These are phyloP conservation scores for Colossoma macropomum DNA, from an alignment of 2,113 vertebrate genomes.

Conservation along the genomic window DNA sequence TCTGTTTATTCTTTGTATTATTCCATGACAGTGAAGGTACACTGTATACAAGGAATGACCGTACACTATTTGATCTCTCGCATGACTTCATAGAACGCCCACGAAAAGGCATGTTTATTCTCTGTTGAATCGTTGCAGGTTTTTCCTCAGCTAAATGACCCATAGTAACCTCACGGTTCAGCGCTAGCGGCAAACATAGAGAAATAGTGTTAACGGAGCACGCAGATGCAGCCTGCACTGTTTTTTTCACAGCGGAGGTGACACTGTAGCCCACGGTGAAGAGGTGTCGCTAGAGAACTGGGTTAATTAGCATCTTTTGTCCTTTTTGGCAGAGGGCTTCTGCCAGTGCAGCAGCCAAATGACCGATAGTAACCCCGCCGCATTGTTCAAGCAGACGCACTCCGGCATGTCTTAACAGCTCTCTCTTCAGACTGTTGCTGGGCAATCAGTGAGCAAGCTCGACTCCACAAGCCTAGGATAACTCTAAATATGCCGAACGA, in stretches of 20 bases:
- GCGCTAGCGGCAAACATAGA: neutral
- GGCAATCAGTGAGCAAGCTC: neutral
- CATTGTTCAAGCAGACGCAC: neutral
- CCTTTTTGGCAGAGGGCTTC: neutral
- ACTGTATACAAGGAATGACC: neutral
- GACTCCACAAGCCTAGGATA: neutral
- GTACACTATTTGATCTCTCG: neutral
- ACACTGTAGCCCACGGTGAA: neutral
- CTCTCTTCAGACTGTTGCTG: slow-evolving; percentile 6
- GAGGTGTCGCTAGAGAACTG: neutral
- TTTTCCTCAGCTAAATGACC: neutral
- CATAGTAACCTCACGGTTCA: neutral
- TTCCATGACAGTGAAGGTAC: neutral
- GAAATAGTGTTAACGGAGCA: neutral
- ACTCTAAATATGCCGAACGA: neutral
- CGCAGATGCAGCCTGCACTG: neutral
- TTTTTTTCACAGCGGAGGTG: neutral
- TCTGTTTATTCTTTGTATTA: neutral
- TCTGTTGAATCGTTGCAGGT: neutral
- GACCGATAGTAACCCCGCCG: slow-evolving; percentile 70
- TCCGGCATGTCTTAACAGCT: slow-evolving; percentile 12
- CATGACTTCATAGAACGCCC: too few species aligned
- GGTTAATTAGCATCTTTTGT: slow-evolving; percentile 20
- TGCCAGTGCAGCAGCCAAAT: slow-evolving; percentile 33
- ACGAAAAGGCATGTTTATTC: slow-evolving; percentile 1